These are phyloP conservation scores for Operophtera brumata DNA, from an alignment of 2,888 invertebrate species.

Conservation along the genomic window DNA sequence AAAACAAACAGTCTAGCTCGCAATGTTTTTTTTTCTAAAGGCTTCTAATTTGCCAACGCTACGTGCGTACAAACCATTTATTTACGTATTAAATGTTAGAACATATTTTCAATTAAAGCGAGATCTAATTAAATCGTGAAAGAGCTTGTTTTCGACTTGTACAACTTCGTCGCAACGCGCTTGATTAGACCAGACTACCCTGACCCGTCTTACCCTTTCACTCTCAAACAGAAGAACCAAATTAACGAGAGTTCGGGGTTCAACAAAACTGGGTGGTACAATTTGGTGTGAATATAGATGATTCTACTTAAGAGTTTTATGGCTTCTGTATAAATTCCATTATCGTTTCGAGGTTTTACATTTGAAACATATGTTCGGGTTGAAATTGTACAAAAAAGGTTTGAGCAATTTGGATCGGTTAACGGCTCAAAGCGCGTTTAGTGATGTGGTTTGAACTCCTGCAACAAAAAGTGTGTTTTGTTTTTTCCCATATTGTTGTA, in stretches of 20 bases:
- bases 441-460: too few relatives aligned
- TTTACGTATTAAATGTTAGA: constrained; percentile 59
- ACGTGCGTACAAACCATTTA: constrained; percentile 54
- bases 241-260: constrained; percentile 35
- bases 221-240: constrained; percentile 20
- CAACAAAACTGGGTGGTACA: constrained; percentile 48
- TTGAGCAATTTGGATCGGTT: not conserved
- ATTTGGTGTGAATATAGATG: constrained; percentile 69
- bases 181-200: constrained; percentile 46
- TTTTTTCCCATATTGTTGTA: too few relatives aligned
- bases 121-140: constrained; percentile 67
- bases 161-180: constrained; percentile 57
- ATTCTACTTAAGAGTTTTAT: constrained; percentile 74
- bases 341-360: constrained; percentile 69
- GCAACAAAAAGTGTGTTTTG: too few relatives aligned
- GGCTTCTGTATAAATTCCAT: constrained; percentile 72
- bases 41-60: constrained; percentile 33
- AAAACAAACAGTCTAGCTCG: too few relatives aligned
- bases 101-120: constrained; percentile 68
- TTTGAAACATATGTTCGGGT: constrained; percentile 65
- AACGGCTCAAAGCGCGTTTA: not conserved
- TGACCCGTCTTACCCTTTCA: constrained; percentile 37
- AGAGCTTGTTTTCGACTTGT: constrained; percentile 65
- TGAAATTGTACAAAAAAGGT: constrained; percentile 27
- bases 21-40: too few relatives aligned